Evolutionary conservation across 2,797 vertebrate genomes (phyloP), one percentile per base, ranked within the genome.

Genomic region (Xiphorhynchus erythropygius): DNA sequence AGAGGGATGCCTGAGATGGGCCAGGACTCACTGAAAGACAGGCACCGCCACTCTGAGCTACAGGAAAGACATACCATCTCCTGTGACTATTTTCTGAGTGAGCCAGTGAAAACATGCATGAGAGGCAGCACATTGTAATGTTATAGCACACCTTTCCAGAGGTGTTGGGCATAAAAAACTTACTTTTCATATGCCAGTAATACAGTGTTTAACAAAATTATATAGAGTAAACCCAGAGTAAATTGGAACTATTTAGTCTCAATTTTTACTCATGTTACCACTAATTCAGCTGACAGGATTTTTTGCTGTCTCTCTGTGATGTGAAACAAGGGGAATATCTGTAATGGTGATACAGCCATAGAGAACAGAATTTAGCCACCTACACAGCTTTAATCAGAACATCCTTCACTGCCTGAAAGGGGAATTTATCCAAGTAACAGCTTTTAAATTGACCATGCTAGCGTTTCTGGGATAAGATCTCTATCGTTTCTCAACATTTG

Each of bases 381-480:
- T 88, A 84, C 84, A 89, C 82, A 88, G 47, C 73, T 88, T 90
- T 93, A 86, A 78, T 94, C 89, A 91, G 56, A 94, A 84, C 71
- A 86, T 81, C 76, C 93, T 94, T 84, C 79, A 71, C n/a, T 62
- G 18, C 25, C 89, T 25, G 4, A 77, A 87, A 87, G 44, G 41
- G 59, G 63, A 89, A 84, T 69, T 85, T 87, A 78, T 94, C 87
- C 73, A 85, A 92, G 69, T 52, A 91, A 86, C 65, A 78, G 67
- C 63, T 95, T 95, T 91, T 80, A 81, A 89, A 94, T 44, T 89
- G 93, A 86, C 82, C 79, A 32, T 0, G 0, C 32, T 85, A 65
- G 15, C 46, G 10, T 68, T 89, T 91, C 86, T 93, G 70, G 42
- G 55, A 77, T 83, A 90, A 85, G 41, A 65, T 44, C 87, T 89